Percentiles rank a stretch among this genome's conserved stretches.
Conservation (phyloP, 2,113 vertebrate genomes). For the Progne subis region DNA sequence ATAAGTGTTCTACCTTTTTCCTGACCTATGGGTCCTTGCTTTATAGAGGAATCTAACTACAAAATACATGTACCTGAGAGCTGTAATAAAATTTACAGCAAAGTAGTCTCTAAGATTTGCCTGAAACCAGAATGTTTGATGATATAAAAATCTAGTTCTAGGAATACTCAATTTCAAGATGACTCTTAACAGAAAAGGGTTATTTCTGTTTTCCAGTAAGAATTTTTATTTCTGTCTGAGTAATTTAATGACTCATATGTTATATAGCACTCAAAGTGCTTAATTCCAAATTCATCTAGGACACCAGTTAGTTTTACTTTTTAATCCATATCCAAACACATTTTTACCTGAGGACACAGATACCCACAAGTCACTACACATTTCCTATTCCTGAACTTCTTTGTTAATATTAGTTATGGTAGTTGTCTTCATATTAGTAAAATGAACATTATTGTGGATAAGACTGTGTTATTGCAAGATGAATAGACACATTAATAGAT, state of each 20-base stretch:
- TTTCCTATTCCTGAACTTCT: neutral
- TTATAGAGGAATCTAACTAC: neutral
- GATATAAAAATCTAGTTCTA: neutral
- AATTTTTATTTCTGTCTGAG: neutral
- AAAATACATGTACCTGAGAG: neutral
- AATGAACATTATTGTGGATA: neutral
- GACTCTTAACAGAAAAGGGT: neutral
- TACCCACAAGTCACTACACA: neutral
- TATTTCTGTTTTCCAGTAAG: neutral
- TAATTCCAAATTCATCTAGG: neutral
- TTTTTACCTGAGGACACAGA: neutral
- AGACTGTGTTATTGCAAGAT: neutral
- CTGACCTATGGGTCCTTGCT: neutral
- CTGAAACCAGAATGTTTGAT: neutral
- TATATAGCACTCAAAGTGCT: neutral
- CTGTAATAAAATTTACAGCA: neutral
- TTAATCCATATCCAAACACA: neutral
- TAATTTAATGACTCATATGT: neutral
- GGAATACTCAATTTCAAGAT: neutral
- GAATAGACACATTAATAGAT: neutral
- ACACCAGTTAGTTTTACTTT: neutral
- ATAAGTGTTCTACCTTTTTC: neutral
- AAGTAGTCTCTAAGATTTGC: neutral
- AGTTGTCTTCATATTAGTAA: neutral
- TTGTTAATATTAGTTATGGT: neutral